phyloP scores from a whole-genome alignment of 2,113 vertebrate species.

The Fukomys damarensis region DNA sequence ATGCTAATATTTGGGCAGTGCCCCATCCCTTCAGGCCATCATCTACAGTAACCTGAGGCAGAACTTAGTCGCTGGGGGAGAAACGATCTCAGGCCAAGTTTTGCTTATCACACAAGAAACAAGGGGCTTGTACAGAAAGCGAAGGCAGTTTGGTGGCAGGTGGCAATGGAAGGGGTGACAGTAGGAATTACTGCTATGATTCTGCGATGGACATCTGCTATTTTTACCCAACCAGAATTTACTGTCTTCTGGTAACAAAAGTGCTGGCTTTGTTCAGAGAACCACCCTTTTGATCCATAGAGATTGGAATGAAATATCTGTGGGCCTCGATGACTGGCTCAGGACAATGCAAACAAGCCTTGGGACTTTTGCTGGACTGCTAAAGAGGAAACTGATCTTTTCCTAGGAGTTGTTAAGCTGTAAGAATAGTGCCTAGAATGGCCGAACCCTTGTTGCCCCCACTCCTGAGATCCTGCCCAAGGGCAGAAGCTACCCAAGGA shows the following conservation, averaged over 20 bases:
- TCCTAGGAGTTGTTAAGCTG: background rate
- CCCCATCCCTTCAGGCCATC: background rate
- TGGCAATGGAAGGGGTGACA: background rate
- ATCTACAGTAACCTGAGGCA: background rate
- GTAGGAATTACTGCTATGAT: background rate
- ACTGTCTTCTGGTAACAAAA: slow-evolving; percentile 29
- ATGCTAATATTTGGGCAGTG: background rate
- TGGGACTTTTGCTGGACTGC: background rate
- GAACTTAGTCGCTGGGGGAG: background rate
- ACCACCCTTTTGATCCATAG: background rate
- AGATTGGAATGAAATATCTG: background rate
- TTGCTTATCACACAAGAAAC: background rate
- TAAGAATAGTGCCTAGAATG: background rate
- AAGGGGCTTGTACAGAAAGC: background rate
- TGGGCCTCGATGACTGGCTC: background rate
- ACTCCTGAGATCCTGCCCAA: background rate
- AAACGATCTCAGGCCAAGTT: background rate
- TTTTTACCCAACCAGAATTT: slow-evolving; percentile 21
- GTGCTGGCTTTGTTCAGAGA: slow-evolving; percentile 31
- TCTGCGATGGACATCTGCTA: slow-evolving; percentile 27
- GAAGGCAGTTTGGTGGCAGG: slow-evolving; percentile 2
- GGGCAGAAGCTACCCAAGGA: background rate
- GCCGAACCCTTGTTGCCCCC: background rate
- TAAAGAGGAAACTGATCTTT: background rate
- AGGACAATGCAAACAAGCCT: background rate